Percentiles rank a stretch among this genome's conserved stretches.
Conservation (phyloP, 2,113 vertebrate genomes). For the Paratilapia polleni region DNA sequence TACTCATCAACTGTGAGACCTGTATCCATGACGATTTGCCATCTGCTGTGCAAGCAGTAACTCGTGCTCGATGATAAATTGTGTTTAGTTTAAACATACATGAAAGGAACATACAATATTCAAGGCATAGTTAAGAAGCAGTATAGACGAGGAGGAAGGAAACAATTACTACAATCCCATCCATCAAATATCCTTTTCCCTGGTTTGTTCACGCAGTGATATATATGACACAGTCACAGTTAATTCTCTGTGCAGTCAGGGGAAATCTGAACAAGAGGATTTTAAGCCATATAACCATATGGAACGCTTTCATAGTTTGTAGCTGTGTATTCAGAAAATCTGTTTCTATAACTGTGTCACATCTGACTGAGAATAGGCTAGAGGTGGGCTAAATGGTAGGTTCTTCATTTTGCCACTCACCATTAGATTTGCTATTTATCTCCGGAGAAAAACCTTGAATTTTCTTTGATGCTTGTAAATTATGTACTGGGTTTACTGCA, state of each 20-base stretch:
- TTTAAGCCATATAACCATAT: not conserved
- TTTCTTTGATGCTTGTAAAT: not conserved
- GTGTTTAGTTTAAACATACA: conserved; percentile 31
- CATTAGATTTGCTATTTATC: conserved; percentile 26
- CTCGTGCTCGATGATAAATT: conserved; percentile 17
- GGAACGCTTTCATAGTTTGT: not conserved
- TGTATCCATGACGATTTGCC: conserved; percentile 49
- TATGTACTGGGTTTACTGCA: conserved; percentile 20
- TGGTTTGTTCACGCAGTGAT: not conserved
- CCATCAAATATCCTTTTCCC: not conserved
- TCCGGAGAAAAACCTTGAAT: not conserved
- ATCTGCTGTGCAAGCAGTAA: conserved; percentile 58
- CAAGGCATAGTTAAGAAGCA: not conserved
- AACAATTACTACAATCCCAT: not conserved
- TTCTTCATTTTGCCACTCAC: not conserved
- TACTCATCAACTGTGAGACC: conserved; percentile 42
- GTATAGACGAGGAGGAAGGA: not conserved
- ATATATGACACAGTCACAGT: not conserved
- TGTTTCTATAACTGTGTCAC: conserved; percentile 1
- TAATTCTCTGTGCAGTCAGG: not conserved
- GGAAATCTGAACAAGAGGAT: not conserved
- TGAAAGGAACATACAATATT: not conserved
- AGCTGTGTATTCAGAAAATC: not conserved
- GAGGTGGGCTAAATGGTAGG: not conserved
- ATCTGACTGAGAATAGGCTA: not conserved